phyloP scores from a whole-genome alignment of 2,888 invertebrate species.

The Ganaspis brasiliensis region DNA sequence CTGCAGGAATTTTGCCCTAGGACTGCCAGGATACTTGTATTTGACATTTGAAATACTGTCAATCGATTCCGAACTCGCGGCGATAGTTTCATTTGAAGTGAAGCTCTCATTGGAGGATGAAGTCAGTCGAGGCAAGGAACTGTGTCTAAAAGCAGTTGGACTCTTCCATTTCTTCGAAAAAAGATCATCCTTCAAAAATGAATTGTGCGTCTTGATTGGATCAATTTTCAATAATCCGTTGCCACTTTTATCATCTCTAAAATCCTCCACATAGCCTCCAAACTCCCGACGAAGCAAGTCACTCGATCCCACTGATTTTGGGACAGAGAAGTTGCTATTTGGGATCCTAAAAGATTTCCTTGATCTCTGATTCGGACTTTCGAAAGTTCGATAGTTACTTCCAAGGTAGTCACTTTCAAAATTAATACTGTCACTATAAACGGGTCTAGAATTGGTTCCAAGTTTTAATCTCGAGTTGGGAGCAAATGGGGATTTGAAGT shows the following conservation, averaged over 20 bases:
- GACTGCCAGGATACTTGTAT: conserved; percentile 70
- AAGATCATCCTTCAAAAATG: not conserved
- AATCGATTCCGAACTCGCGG: conserved; percentile 60
- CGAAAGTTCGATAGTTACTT: not conserved
- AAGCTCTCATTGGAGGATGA: conserved; percentile 26
- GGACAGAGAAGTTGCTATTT: not conserved
- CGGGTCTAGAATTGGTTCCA: not conserved
- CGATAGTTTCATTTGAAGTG: conserved; percentile 29
- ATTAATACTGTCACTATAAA: not conserved
- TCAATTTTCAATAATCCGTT: not conserved
- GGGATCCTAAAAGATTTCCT: not conserved
- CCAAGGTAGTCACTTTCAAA: not conserved
- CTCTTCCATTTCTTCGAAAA: conserved; percentile 23
- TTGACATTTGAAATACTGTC: conserved; percentile 58
- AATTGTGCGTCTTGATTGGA: not conserved
- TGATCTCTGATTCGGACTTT: not conserved
- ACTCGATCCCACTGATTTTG: not conserved
- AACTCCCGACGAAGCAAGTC: not conserved
- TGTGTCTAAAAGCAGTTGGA: conserved; percentile 7
- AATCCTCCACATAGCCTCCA: not conserved
- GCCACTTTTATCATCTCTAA: not conserved
- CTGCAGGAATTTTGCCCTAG: conserved; percentile 72
- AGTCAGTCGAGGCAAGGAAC: conserved; percentile 16
- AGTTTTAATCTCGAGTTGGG: not conserved
- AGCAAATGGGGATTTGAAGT: not conserved